Conservation (phyloP, 2,113 vertebrate genomes). For the Paraplagusia blochii region DNA sequence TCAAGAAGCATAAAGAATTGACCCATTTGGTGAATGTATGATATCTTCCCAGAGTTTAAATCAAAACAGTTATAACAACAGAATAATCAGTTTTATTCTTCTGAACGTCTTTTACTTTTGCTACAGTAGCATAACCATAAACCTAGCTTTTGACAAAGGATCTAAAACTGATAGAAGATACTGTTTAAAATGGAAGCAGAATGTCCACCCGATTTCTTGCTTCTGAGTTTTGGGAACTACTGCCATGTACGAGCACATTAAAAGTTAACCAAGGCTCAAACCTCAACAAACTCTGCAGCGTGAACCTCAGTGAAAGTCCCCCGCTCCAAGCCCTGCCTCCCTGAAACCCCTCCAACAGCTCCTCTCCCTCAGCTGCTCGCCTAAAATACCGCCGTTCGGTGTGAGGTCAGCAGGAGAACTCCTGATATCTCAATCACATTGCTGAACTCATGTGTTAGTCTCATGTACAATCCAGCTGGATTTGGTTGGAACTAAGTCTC, state of each 20-base stretch:
- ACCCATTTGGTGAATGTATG: too few relatives aligned
- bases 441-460: conserved; percentile 71
- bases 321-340: neutral
- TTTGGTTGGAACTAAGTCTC: conserved; percentile 73
- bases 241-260: neutral
- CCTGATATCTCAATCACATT: conserved; percentile 65
- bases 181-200: too few relatives aligned
- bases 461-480: conserved; percentile 74
- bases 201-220: too few relatives aligned
- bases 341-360: neutral
- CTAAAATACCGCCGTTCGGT: conserved; percentile 43
- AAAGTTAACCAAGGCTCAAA: neutral
- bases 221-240: too few relatives aligned
- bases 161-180: too few relatives aligned
- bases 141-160: too few relatives aligned
- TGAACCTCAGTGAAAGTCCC: conserved; percentile 19
- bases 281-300: neutral
- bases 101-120: too few relatives aligned
- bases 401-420: conserved; percentile 63
- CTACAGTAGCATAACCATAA: too few relatives aligned
- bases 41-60: too few relatives aligned
- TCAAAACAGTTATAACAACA: too few relatives aligned
- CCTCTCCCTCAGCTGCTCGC: conserved; percentile 10
- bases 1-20: too few relatives aligned
- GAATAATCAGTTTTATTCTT: too few relatives aligned